Evolutionary conservation across 2,113 vertebrate species (phyloP), one percentile per base, ranked within the genome.

Genomic region (Notothenia coriiceps): DNA sequence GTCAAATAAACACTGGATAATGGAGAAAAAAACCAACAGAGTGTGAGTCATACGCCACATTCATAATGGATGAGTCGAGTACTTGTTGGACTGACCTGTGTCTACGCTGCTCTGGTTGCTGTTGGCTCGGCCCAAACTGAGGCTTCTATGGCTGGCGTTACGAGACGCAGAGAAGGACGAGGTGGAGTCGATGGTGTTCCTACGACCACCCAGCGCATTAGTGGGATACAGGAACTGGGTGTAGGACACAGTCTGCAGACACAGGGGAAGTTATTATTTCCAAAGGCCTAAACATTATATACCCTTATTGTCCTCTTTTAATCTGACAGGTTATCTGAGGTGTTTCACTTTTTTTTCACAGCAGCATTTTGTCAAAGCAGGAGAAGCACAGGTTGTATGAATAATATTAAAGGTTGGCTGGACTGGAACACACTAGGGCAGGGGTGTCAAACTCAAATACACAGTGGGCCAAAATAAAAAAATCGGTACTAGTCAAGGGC

Each of bases 101-200:
- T 99, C 98, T 14, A 98, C 93, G 96, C 97, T 99, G 86, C 97
- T 98, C 92, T 99, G 98, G 94, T 97, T 97, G 94, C 98, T 99
- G 95, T 97, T 97, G 70, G 96, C 95, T 46, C 98, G 96, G 61
- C 95, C 97, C 87, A 98, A 88, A 88, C 96, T 97, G 83, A 99
- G 97, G 94, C 97, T 99, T 84, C 98, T 97, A 88, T 99, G 97
- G 95, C 97, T 98, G 92, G 97, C 95, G 83, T 96, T 98, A 25
- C 98, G 97, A 61, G 96, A 97, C 47, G 99, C 98, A 74, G 96
- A 97, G 94, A 98, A 97, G 80, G 98, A 99, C 1, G 97, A 97
- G 11, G 96, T 98, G 92, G 98, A 99, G 91, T 99, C 98, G 84
- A 98, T 96, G 0, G 98, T 99, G 91, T 98, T 99, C 73, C 98